Percentiles rank a stretch among this genome's conserved stretches.
Conservation (phyloP, 2,797 vertebrate genomes). For the Mus spretus region DNA sequence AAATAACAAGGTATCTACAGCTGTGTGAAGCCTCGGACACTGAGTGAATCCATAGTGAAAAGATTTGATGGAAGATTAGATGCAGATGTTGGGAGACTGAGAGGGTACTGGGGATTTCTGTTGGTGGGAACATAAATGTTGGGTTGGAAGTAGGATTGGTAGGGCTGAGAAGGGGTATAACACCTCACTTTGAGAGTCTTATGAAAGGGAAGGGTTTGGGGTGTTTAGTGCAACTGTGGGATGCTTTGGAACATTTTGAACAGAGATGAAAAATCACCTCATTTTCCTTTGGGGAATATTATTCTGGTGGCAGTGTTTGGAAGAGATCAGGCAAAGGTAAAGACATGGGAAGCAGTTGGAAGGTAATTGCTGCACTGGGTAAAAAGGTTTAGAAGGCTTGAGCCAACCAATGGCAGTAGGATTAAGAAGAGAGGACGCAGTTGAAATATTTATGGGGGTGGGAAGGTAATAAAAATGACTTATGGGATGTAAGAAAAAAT, state of each 20-base stretch:
- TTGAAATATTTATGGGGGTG: constrained; percentile 8
- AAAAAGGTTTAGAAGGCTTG: background rate
- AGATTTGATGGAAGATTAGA: background rate
- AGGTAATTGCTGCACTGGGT: background rate
- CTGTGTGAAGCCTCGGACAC: background rate
- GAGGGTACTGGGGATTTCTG: background rate
- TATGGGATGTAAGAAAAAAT: background rate
- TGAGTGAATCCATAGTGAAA: background rate
- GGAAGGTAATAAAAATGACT: constrained; percentile 38
- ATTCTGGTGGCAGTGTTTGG: background rate
- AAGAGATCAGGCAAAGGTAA: background rate
- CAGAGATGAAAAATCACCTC: background rate
- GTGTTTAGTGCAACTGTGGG: background rate
- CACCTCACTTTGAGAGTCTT: background rate
- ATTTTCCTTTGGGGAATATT: constrained; percentile 18
- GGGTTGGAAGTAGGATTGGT: background rate
- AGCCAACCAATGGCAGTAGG: background rate
- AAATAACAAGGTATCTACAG: background rate
- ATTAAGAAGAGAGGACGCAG: background rate
- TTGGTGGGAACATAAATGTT: background rate
- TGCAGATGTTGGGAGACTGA: background rate
- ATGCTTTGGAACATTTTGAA: constrained; percentile 21
- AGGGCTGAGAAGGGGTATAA: background rate
- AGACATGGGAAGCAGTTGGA: background rate
- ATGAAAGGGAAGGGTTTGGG: background rate